A percentile compares a stretch with the other conserved stretches of the same genome.
These are phyloP conservation scores for Leptobrachium leishanense DNA, from an alignment of 2,113 vertebrate genomes.

Conservation along the genomic window DNA sequence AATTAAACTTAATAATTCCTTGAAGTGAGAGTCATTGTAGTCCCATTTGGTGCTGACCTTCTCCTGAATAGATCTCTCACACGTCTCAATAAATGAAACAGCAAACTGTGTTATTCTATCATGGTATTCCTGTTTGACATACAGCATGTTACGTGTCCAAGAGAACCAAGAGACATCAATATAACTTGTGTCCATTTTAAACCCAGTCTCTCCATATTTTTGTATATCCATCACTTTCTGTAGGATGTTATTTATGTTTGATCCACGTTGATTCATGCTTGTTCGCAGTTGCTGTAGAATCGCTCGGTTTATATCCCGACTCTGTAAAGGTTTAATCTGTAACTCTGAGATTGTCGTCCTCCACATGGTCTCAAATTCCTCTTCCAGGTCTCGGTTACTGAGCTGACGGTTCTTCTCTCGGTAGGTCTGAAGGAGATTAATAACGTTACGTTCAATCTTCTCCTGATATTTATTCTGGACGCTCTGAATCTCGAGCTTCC, in stretches of 20 bases:
- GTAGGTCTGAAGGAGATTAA: slow-evolving; percentile 55
- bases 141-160: too few relatives aligned
- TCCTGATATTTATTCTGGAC: not conserved
- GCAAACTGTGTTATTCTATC: slow-evolving; percentile 53
- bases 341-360: slow-evolving; percentile 47
- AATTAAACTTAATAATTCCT: slow-evolving; percentile 62
- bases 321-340: slow-evolving; percentile 50
- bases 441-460: slow-evolving; percentile 56
- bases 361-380: slow-evolving; percentile 70
- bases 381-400: slow-evolving; percentile 56
- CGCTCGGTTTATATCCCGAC: slow-evolving; percentile 56
- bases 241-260: slow-evolving; percentile 58
- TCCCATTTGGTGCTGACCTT: slow-evolving; percentile 55
- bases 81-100: slow-evolving; percentile 55
- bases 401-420: slow-evolving; percentile 50
- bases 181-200: slow-evolving; percentile 55
- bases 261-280: slow-evolving; percentile 57
- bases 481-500: slow-evolving; percentile 37
- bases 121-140: slow-evolving; percentile 52
- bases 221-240: slow-evolving; percentile 48
- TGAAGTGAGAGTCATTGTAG: slow-evolving; percentile 54
- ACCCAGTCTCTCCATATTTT: slow-evolving; percentile 33
- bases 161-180: not conserved
- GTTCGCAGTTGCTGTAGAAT: slow-evolving; percentile 56
- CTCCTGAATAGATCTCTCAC: slow-evolving; percentile 55